A percentile compares a stretch with the other conserved stretches of the same genome.
phyloP scores from a whole-genome alignment of 2,113 vertebrate species.

The Spheniscus mendiculus region DNA sequence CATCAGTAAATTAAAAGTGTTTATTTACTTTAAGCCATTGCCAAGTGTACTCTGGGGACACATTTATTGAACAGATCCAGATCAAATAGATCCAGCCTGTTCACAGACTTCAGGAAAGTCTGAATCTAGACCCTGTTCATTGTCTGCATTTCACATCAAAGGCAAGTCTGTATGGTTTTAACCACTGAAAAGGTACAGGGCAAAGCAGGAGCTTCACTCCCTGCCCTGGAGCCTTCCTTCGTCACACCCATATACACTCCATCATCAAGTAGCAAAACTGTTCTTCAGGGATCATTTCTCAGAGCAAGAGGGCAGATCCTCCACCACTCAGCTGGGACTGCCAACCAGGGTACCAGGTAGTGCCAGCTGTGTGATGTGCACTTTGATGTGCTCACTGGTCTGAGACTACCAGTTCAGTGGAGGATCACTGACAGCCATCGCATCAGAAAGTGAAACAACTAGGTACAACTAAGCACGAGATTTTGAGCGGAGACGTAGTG shows the following conservation, averaged over 20 bases:
- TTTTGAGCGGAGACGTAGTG: neutral
- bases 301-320: neutral
- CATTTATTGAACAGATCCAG: neutral
- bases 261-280: neutral
- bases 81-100: neutral
- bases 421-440: neutral
- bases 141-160: neutral
- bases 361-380: neutral
- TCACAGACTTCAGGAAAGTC: neutral
- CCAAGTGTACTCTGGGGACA: neutral
- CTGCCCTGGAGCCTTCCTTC: neutral
- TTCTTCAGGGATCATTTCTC: neutral
- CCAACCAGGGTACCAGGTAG: neutral
- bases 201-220: neutral
- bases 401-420: neutral
- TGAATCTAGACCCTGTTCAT: neutral
- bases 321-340: neutral
- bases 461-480: neutral
- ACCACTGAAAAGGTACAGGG: neutral
- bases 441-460: neutral
- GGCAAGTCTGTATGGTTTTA: neutral
- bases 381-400: neutral
- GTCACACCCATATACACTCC: rapidly evolving
- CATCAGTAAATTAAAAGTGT: neutral
- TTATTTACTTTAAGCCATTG: neutral